phyloP scores from a whole-genome alignment of 2,888 invertebrate genomes.

The Timema cristinae region DNA sequence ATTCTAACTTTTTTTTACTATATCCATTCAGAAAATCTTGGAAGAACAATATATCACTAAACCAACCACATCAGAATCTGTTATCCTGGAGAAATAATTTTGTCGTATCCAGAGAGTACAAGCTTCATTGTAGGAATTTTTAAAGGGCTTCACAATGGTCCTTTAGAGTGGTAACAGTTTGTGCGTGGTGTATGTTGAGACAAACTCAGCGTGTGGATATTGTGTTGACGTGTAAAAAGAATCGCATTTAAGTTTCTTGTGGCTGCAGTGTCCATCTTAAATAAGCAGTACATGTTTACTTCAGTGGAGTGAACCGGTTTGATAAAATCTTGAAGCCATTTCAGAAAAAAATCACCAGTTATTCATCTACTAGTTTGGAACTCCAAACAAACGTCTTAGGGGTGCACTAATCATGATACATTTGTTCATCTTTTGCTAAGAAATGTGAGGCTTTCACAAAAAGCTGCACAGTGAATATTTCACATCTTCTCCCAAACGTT shows the following conservation, averaged over 20 bases:
- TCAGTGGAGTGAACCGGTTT: constrained; percentile 26
- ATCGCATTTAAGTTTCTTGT: constrained; percentile 34
- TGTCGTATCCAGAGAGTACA: constrained; percentile 24
- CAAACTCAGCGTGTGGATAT: constrained; percentile 34
- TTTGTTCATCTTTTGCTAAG: constrained; percentile 29
- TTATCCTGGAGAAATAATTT: constrained; percentile 29
- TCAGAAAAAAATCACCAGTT: constrained; percentile 22
- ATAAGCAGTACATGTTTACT: constrained; percentile 33
- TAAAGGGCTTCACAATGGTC: constrained; percentile 27
- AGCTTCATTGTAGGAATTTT: constrained; percentile 20
- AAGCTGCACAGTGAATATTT: constrained; percentile 29
- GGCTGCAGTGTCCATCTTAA: constrained; percentile 34
- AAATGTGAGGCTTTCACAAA: constrained; percentile 33
- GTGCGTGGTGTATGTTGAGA: constrained; percentile 33
- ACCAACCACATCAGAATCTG: constrained; percentile 29
- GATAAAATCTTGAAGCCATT: constrained; percentile 25
- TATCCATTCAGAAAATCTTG: constrained; percentile 26
- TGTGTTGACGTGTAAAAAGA: constrained; percentile 30
- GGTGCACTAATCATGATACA: constrained; percentile 29
- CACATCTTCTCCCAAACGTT: constrained; percentile 32
- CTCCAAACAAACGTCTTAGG: constrained; percentile 20
- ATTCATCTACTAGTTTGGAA: constrained; percentile 27
- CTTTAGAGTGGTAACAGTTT: background rate
- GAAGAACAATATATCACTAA: constrained; percentile 27
- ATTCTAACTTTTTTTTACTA: constrained; percentile 14